phyloP scores from a whole-genome alignment of 2,113 vertebrate genomes.

The Tragelaphus imberbis region DNA sequence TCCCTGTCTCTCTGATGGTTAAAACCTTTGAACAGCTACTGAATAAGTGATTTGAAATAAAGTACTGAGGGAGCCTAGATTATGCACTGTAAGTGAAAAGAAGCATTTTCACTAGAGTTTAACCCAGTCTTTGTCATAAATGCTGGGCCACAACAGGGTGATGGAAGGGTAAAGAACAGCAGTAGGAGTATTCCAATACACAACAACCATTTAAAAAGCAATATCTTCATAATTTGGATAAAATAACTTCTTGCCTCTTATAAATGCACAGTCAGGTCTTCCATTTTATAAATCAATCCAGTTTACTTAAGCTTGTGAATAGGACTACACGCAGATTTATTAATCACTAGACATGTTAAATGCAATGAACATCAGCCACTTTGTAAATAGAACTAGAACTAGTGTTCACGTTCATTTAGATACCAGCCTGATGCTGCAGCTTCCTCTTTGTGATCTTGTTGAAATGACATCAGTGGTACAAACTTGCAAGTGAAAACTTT shows the following conservation, averaged over 20 bases:
- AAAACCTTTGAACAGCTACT: not conserved
- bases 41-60: not conserved
- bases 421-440: not conserved
- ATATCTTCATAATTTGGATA: slow-evolving; percentile 39
- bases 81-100: not conserved
- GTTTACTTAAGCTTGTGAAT: slow-evolving; percentile 59
- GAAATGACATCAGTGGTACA: slow-evolving; percentile 18
- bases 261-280: slow-evolving; percentile 53
- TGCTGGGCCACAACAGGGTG: not conserved
- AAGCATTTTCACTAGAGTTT: not conserved
- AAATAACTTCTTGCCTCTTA: slow-evolving; percentile 24
- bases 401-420: not conserved
- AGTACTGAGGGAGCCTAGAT: slow-evolving; percentile 57
- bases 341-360: slow-evolving; percentile 55
- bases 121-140: not conserved
- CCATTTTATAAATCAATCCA: slow-evolving; percentile 58
- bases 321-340: slow-evolving; percentile 28
- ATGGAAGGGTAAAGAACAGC: not conserved
- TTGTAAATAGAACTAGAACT: slow-evolving; percentile 38
- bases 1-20: not conserved
- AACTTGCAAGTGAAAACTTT: slow-evolving; percentile 37
- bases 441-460: slow-evolving; percentile 22
- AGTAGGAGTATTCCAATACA: not conserved
- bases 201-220: slow-evolving; percentile 35
- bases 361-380: slow-evolving; percentile 36